phyloP scores from a whole-genome alignment of 2,113 vertebrate genomes.

The Laticauda laticaudata region DNA sequence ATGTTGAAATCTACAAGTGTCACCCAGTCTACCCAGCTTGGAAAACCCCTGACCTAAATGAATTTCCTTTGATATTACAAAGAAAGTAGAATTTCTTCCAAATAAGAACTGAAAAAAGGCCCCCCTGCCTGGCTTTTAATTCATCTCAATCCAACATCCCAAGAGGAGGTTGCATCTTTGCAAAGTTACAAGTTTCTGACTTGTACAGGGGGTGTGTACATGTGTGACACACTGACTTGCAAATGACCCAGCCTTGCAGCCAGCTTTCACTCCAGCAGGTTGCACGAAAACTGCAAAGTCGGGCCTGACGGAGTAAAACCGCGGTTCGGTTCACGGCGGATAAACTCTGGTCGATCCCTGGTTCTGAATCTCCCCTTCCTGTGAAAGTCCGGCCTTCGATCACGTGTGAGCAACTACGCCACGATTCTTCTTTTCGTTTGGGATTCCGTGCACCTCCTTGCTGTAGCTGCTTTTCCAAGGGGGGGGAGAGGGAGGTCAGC shows the following conservation, averaged over 20 bases:
- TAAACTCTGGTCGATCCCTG: neutral
- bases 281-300: neutral
- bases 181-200: neutral
- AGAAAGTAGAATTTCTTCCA: neutral
- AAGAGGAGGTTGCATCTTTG: neutral
- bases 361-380: neutral
- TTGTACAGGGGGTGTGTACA: neutral
- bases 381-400: neutral
- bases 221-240: neutral
- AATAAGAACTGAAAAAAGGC: neutral
- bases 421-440: neutral
- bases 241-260: neutral
- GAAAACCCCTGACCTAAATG: neutral
- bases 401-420: neutral
- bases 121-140: neutral
- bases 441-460: neutral
- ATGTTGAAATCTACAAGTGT: neutral
- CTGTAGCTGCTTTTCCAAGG: neutral
- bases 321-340: neutral
- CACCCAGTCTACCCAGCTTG: neutral
- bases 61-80: neutral
- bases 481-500: neutral
- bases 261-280: neutral
- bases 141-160: neutral
- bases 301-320: neutral